phyloP scores from a whole-genome alignment of 2,797 vertebrate species.

The Hyperoplus immaculatus region DNA sequence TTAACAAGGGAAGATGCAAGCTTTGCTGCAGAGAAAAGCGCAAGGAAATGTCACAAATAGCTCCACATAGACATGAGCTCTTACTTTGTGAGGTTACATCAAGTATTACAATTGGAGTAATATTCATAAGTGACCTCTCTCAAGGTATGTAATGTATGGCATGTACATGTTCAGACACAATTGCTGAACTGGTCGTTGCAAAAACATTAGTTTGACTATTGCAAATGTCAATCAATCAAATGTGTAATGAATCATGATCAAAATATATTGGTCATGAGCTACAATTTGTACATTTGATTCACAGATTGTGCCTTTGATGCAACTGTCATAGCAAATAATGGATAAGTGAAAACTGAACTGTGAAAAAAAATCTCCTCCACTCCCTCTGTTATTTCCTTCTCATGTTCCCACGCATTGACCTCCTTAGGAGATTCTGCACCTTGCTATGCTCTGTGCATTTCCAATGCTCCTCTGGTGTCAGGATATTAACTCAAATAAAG shows the following conservation, averaged over 20 bases:
- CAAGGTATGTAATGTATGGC: not conserved
- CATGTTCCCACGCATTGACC: not conserved
- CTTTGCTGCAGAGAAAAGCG: not conserved
- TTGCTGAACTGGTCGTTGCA: not conserved
- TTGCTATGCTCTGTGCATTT: constrained; percentile 20
- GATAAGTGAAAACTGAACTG: not conserved
- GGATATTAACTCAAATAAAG: constrained; percentile 72
- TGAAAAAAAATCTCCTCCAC: not conserved
- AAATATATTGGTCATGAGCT: not conserved
- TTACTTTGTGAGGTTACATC: not conserved
- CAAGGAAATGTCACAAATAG: not conserved
- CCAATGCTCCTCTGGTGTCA: constrained; percentile 24
- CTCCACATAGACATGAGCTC: not conserved
- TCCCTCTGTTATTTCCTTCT: not conserved
- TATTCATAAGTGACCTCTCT: not conserved
- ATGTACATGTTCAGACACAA: not conserved
- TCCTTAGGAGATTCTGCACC: not conserved
- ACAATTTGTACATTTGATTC: not conserved
- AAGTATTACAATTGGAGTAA: not conserved
- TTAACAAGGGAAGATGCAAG: not conserved
- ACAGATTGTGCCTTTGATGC: not conserved
- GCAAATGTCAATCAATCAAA: not conserved
- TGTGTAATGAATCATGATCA: not conserved
- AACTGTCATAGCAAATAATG: not conserved
- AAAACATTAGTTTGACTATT: not conserved